Conservation (phyloP, 2,113 vertebrate species). For the Xyrauchen texanus region DNA sequence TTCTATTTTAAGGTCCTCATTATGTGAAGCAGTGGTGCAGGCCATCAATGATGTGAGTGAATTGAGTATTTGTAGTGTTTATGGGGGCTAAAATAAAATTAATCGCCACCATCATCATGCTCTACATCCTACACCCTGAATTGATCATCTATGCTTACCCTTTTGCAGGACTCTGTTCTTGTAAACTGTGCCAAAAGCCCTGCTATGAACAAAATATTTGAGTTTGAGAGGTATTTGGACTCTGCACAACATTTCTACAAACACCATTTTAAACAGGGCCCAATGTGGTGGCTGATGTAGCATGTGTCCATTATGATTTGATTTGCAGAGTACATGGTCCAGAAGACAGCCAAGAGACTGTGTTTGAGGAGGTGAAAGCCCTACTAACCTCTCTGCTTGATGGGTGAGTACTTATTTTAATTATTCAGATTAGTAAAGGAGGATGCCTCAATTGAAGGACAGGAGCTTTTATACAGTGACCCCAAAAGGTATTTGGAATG, state of each 20-base stretch:
- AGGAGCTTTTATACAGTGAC: no score
- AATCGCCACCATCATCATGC: no score
- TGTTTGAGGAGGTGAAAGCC: conserved; percentile 81
- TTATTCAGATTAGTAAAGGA: no score
- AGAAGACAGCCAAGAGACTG: conserved; percentile 72
- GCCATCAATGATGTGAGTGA: conserved; percentile 70
- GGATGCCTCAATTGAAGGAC: no score
- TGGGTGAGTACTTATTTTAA: conserved; percentile 70
- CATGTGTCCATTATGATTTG: neutral
- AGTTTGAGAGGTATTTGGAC: conserved; percentile 71
- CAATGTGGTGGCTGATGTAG: neutral
- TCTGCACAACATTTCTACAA: neutral
- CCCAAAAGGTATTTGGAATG: no score
- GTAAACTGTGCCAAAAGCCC: conserved; percentile 66
- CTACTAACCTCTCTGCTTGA: conserved; percentile 83
- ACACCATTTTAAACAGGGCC: neutral
- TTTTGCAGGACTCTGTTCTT: conserved; percentile 68
- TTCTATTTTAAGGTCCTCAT: conserved; percentile 54
- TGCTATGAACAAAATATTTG: conserved; percentile 68
- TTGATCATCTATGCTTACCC: neutral
- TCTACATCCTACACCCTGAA: neutral
- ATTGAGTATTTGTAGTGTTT: conserved; percentile 4
- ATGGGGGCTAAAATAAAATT: neutral
- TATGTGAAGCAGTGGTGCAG: conserved; percentile 68
- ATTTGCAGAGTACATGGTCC: conserved; percentile 77